Percentiles rank a stretch among this genome's conserved stretches.
Conservation (phyloP, 2,113 vertebrate genomes). For the Crotalus horridus region DNA sequence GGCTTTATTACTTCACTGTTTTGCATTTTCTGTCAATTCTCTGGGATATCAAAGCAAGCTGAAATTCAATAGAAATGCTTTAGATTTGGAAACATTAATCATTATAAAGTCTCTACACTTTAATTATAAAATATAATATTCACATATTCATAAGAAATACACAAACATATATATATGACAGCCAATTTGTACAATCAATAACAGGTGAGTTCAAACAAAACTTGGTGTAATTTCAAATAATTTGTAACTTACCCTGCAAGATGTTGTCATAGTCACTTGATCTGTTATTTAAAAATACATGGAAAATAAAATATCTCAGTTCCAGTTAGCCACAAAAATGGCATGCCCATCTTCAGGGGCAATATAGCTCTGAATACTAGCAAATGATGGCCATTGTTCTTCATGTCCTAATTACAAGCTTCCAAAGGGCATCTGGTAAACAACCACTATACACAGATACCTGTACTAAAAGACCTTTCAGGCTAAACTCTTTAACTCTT, state of each 20-base stretch:
- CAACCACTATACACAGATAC: neutral
- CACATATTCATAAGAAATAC: neutral
- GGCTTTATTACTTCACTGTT: constrained; percentile 82
- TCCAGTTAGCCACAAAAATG: neutral
- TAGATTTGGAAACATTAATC: neutral
- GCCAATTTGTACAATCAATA: neutral
- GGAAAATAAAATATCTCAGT: neutral
- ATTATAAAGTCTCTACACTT: neutral
- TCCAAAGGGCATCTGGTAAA: neutral
- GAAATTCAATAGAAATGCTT: constrained; percentile 44
- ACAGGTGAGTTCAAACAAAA: neutral
- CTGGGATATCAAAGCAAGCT: constrained; percentile 62
- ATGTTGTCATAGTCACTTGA: neutral
- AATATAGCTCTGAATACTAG: neutral
- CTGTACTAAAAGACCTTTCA: neutral
- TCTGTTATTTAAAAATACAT: neutral
- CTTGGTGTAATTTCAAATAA: neutral
- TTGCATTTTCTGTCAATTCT: constrained; percentile 78
- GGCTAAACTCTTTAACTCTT: neutral
- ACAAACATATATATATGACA: neutral
- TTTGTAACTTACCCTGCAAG: neutral
- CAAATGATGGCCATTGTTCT: neutral
- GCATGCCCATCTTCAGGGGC: neutral
- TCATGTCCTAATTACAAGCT: neutral
- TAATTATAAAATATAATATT: neutral